phyloP scores from a whole-genome alignment of 2,113 vertebrate species.

The Dicaeum eximium region DNA sequence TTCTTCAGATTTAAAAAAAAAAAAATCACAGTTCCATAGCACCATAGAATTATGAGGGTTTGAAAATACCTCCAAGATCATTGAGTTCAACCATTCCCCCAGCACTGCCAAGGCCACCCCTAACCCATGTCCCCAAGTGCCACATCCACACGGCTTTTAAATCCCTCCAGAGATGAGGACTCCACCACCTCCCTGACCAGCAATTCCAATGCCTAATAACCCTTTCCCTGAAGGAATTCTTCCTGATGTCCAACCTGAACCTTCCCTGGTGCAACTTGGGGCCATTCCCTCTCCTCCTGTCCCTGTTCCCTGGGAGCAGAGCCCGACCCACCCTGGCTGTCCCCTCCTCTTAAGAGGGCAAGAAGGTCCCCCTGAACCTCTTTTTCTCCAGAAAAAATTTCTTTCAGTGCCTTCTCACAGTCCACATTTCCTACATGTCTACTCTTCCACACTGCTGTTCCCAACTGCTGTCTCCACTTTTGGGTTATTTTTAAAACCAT shows the following conservation, averaged over 20 bases:
- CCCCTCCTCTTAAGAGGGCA: background rate
- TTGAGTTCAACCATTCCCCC: rapidly evolving
- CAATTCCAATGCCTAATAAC: background rate
- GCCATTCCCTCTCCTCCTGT: background rate
- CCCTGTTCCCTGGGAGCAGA: background rate
- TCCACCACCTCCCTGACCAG: background rate
- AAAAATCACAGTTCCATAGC: background rate
- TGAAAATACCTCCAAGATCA: background rate
- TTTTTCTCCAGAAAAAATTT: background rate
- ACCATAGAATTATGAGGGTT: background rate
- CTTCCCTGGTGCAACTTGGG: background rate
- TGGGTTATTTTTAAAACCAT: background rate
- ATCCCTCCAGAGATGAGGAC: background rate
- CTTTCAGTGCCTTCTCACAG: background rate
- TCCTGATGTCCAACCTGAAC: background rate
- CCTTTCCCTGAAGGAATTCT: background rate
- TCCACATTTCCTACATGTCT: background rate
- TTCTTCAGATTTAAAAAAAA: background rate
- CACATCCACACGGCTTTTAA: background rate
- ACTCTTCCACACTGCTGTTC: background rate
- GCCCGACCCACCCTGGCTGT: rapidly evolving
- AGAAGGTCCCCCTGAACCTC: background rate
- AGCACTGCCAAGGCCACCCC: background rate
- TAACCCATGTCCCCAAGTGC: background rate
- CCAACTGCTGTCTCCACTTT: background rate